Percentiles rank a stretch among this genome's conserved stretches.
phyloP scores from a whole-genome alignment of 2,888 invertebrate genomes.

The Phymatocera aterrima region DNA sequence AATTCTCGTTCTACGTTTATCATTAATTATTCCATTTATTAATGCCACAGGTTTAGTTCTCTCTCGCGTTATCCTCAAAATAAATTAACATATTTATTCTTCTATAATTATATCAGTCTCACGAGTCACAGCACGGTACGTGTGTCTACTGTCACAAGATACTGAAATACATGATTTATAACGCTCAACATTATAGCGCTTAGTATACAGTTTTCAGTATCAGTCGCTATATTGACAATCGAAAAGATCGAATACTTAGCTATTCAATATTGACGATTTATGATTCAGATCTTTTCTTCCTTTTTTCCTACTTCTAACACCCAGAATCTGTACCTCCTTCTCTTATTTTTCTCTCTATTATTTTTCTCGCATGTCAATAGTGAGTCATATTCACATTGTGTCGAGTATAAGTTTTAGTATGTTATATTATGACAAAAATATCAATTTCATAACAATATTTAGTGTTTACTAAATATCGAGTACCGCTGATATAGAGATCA shows the following conservation, averaged over 20 bases:
- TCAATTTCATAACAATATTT: too few species aligned
- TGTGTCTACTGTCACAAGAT: neutral
- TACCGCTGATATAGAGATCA: too few species aligned
- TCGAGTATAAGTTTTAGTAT: too few species aligned
- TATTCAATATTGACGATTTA: constrained; percentile 4
- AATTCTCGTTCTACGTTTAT: constrained; percentile 59
- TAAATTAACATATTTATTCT: constrained; percentile 36
- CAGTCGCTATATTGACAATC: neutral
- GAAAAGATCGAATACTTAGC: too few species aligned
- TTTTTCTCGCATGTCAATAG: neutral
- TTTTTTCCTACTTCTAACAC: neutral
- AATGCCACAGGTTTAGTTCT: constrained; percentile 48
- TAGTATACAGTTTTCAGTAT: neutral
- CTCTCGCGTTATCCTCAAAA: constrained; percentile 9
- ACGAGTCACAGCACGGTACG: too few species aligned
- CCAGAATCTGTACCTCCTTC: too few species aligned
- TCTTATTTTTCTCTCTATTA: neutral
- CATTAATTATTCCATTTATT: constrained; percentile 55
- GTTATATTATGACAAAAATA: too few species aligned
- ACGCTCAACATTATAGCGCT: neutral
- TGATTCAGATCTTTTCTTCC: constrained; percentile 3
- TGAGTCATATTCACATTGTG: too few species aligned
- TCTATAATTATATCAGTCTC: neutral
- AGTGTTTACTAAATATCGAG: too few species aligned
- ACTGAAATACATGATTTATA: neutral